Percentiles rank a stretch among this genome's conserved stretches.
phyloP scores from a whole-genome alignment of 92 coral and sea anemone genomes.

The Zoanthus sansibaricus region DNA sequence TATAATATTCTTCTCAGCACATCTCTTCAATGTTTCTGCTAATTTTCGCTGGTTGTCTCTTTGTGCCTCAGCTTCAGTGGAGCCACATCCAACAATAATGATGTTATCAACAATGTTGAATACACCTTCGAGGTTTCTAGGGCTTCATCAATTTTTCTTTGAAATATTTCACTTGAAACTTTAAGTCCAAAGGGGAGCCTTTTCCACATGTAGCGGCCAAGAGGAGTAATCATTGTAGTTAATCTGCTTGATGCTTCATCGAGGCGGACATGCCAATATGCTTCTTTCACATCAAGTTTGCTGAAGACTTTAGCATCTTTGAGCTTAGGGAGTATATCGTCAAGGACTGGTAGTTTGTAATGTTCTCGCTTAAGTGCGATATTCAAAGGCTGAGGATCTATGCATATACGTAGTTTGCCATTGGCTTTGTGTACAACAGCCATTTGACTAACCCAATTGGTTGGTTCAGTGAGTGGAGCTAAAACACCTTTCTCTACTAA shows the following conservation, averaged over 20 bases:
- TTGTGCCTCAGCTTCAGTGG: constrained; percentile 28
- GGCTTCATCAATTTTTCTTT: constrained; percentile 15
- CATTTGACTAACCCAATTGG: constrained; percentile 17
- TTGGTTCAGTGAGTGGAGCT: no score
- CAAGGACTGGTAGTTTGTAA: constrained; percentile 30
- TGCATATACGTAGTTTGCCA: constrained; percentile 48
- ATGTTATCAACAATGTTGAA: constrained; percentile 21
- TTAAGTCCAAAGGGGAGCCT: constrained; percentile 38
- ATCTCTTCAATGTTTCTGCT: neutral
- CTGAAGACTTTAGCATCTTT: constrained; percentile 47
- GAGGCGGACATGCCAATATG: constrained; percentile 52
- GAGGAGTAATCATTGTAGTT: constrained; percentile 39
- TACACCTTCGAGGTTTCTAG: constrained; percentile 31
- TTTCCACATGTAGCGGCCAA: constrained; percentile 37
- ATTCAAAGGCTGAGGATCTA: constrained; percentile 63
- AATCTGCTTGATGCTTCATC: constrained; percentile 29
- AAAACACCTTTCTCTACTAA: constrained; percentile 53
- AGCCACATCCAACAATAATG: constrained; percentile 37
- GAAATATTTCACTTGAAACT: constrained; percentile 45
- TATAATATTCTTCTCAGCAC: neutral
- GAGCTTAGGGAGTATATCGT: constrained; percentile 11
- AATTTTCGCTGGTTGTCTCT: constrained; percentile 23
- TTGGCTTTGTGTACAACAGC: constrained; percentile 31
- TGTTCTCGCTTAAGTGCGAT: constrained; percentile 58
- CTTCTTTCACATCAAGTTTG: constrained; percentile 49